Percentiles rank a stretch among this genome's conserved stretches.
Evolutionary conservation across 2,113 vertebrate genomes (phyloP).

Genomic region (Calidris pugnax): DNA sequence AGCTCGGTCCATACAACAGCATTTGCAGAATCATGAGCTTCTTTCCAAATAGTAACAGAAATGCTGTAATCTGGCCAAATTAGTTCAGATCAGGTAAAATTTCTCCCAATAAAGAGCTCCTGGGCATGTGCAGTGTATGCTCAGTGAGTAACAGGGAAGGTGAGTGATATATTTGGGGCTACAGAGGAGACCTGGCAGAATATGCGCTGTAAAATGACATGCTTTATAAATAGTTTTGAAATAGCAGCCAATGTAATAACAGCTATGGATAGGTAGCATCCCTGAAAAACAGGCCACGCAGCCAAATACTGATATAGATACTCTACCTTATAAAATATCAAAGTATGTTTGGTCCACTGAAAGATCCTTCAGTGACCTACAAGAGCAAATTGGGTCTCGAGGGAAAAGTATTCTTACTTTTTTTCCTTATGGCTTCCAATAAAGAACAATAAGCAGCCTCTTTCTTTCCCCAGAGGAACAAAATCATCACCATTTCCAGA

Average conservation of each 20-base stretch:
- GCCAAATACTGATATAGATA: not conserved
- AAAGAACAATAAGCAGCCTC: not conserved
- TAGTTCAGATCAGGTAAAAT: not conserved
- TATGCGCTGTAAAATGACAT: not conserved
- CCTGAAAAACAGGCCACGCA: not conserved
- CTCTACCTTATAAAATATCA: not conserved
- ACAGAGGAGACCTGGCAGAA: not conserved
- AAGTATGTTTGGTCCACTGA: not conserved
- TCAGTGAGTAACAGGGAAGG: not conserved
- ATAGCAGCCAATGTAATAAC: not conserved
- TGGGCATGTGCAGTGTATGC: not conserved
- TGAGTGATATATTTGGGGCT: not conserved
- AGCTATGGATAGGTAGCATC: not conserved
- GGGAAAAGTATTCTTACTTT: not conserved
- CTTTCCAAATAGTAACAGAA: not conserved
- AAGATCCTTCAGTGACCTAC: not conserved
- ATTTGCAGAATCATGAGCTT: not conserved
- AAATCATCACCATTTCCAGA: not conserved
- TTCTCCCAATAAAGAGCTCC: not conserved
- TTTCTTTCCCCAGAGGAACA: not conserved
- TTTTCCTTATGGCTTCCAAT: not conserved
- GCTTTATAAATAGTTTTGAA: not conserved
- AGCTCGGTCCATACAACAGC: fast-evolving
- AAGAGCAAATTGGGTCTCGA: not conserved
- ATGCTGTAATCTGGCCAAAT: not conserved